Base-by-base conservation (phyloP, 2,113 vertebrate genomes). In the Mohoua ochrocephala region DNA sequence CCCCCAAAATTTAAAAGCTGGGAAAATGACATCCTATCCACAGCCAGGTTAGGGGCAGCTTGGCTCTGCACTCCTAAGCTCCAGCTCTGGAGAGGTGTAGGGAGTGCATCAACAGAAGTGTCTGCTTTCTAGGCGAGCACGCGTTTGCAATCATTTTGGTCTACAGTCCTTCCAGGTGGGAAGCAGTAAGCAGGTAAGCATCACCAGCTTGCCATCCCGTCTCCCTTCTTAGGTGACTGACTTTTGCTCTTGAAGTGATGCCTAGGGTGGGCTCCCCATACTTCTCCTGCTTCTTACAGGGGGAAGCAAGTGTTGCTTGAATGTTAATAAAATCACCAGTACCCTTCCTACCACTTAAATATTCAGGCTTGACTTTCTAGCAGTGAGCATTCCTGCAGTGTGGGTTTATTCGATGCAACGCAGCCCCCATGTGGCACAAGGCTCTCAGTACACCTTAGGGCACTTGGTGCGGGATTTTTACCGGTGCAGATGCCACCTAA, bases 351-450 rank as follows among this genome's bases (percentile, higher is more conserved):
- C 17, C 12, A 11, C 8, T 1, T 47, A 24, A 65, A 26, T 42
- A 27, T 1, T 33, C 23, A 2, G 3, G 5, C 23, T 41, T 57
- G 23, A 23, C 18, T 59, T 21, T 15, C 5, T 11, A n/a, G 78
- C 17, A 31, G 56, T 71, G 42, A 3, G 20, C 10, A 1, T 23
- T 35, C 14, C 11, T 15, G 42, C 18, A 28, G 22, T 37, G 14
- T 17, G 35, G 14, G 21, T 75, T 87, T 91, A 24, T 83, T 41
- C 20, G 42, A 2, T 50, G 50, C 68, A 84, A 39, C 41, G 63
- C 35, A 54, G 91, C 89, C 92, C 79, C 71, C 95, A 1, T 10
- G 75, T 70, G 94, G 91, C 64, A 18, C 10, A 52, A 73, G 13
- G 8, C 37, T 31, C 33, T 82, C 33, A 57, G 0, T 68, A 30